A percentile compares a stretch with the other conserved stretches of the same genome.
Conservation (phyloP, 2,113 vertebrate genomes). For the Xiphophorus couchianus region DNA sequence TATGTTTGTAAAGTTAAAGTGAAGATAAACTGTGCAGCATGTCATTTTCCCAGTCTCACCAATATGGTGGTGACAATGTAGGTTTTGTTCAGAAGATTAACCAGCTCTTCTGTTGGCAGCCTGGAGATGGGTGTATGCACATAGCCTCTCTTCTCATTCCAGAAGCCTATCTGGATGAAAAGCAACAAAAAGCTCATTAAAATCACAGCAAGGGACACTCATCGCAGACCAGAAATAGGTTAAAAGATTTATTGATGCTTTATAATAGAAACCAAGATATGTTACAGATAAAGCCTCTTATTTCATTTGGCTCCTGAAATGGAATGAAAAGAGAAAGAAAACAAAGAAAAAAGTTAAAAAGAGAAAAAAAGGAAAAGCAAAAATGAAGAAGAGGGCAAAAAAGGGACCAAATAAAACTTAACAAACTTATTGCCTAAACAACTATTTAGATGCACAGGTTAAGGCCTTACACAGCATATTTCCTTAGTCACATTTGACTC, state of each 20-base stretch:
- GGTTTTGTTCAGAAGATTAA: slow-evolving; percentile 90
- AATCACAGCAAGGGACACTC: not conserved
- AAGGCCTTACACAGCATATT: not conserved
- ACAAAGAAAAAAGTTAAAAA: too few relatives aligned
- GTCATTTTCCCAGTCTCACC: slow-evolving; percentile 77
- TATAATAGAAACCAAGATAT: not conserved
- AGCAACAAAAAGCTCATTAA: not conserved
- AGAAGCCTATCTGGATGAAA: slow-evolving; percentile 90
- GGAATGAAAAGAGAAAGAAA: not conserved
- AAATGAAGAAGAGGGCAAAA: too few relatives aligned
- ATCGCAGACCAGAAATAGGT: not conserved
- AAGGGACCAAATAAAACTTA: too few relatives aligned
- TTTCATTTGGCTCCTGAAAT: not conserved
- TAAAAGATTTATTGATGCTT: not conserved
- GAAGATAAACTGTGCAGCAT: not conserved
- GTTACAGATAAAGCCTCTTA: not conserved
- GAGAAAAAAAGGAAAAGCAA: too few relatives aligned
- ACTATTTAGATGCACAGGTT: not conserved
- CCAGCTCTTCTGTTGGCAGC: slow-evolving; percentile 86
- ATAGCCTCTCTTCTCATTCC: slow-evolving; percentile 93
- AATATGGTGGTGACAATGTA: slow-evolving; percentile 96
- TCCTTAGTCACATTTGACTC: not conserved
- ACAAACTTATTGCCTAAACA: not conserved
- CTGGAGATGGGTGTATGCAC: slow-evolving; percentile 86
- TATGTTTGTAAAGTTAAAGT: not conserved